phyloP scores from a whole-genome alignment of 1,140 invertebrate species.

The Elymnias hypermnestra region DNA sequence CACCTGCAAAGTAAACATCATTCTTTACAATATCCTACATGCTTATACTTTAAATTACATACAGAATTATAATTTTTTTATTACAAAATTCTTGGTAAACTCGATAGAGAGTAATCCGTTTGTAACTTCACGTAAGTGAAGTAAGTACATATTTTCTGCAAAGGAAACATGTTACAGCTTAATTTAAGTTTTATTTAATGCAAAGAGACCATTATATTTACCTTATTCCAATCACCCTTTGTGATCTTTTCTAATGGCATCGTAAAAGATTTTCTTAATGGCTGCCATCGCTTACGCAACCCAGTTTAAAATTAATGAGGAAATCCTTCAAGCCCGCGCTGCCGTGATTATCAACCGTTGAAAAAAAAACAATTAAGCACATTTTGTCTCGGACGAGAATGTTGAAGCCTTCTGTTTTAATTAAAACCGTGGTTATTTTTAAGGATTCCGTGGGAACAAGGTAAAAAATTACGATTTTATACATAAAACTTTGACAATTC shows the following conservation, averaged over 20 bases:
- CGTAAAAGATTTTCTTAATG: constrained; percentile 26
- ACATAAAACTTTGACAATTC: too few species aligned
- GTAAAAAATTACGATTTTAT: background rate
- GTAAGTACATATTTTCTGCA: too few species aligned
- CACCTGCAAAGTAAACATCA: too few species aligned
- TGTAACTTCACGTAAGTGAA: too few species aligned
- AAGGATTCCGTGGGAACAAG: constrained; percentile 8
- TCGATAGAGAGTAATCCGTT: too few species aligned
- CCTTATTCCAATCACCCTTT: constrained; percentile 4
- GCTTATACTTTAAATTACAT: too few species aligned
- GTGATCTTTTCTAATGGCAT: constrained; percentile 26
- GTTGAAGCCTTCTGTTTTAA: constrained; percentile 46
- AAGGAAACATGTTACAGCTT: too few species aligned
- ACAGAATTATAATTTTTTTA: too few species aligned
- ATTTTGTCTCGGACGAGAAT: constrained; percentile 25
- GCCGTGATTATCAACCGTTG: constrained; percentile 35
- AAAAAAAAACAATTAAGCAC: constrained; percentile 42
- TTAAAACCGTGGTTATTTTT: constrained; percentile 28
- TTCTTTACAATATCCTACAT: too few species aligned
- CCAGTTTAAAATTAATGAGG: constrained; percentile 42
- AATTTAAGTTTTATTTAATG: too few species aligned
- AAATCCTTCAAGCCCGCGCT: constrained; percentile 30
- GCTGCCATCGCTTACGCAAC: constrained; percentile 20
- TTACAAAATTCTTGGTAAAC: too few species aligned
- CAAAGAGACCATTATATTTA: background rate